phyloP scores from a whole-genome alignment of 2,113 vertebrate genomes.

The Alaudala cheleensis region DNA sequence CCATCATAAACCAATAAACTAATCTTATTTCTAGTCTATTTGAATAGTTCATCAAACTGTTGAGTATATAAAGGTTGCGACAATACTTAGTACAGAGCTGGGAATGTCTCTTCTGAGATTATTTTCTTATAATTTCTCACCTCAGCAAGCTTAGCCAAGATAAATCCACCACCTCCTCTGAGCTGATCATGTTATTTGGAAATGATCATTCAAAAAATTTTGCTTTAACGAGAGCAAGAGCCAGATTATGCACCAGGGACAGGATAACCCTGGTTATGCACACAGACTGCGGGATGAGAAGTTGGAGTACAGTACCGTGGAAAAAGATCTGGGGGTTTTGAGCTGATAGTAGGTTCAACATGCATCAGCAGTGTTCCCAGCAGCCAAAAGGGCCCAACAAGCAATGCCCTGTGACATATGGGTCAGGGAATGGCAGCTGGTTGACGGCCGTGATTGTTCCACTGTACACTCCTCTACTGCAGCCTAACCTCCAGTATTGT shows the following conservation, averaged over 20 bases:
- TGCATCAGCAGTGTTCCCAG: not conserved
- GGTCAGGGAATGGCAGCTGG: fast-evolving
- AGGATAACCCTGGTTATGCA: not conserved
- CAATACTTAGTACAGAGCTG: not conserved
- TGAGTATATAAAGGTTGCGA: not conserved
- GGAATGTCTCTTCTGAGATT: not conserved
- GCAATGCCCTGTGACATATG: fast-evolving
- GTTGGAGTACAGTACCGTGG: fast-evolving
- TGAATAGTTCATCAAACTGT: not conserved
- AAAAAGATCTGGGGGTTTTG: not conserved
- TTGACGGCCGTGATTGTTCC: fast-evolving
- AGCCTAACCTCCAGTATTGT: fast-evolving
- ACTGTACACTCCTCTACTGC: fast-evolving
- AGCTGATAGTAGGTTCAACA: not conserved
- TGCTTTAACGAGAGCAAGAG: not conserved
- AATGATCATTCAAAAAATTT: not conserved
- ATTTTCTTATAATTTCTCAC: not conserved
- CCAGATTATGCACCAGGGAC: not conserved
- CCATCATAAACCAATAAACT: not conserved
- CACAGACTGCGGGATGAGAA: not conserved
- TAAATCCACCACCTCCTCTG: not conserved
- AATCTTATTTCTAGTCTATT: not conserved
- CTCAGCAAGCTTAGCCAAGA: not conserved
- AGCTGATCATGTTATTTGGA: not conserved
- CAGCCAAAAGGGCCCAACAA: not conserved